A percentile compares a stretch with the other conserved stretches of the same genome.
Evolutionary conservation across 2,888 invertebrate species (phyloP).

Genomic region (Cephus pygmeus): DNA sequence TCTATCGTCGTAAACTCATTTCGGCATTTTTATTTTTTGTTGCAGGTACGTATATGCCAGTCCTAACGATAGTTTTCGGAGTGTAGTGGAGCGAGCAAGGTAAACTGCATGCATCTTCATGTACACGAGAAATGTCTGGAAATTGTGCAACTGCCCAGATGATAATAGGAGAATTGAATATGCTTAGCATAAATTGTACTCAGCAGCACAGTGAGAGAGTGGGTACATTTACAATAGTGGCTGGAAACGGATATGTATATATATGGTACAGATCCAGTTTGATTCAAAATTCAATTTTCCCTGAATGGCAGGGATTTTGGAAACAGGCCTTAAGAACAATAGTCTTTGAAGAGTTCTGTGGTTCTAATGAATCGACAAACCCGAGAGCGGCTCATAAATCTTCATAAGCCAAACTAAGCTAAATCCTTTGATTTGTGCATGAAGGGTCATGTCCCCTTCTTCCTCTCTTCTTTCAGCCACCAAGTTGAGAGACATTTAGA

Average conservation of each 20-base stretch:
- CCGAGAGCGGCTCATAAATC: neutral
- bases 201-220: neutral
- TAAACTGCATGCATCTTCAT: neutral
- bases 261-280: neutral
- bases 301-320: neutral
- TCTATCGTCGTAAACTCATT: neutral
- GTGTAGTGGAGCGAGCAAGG: neutral
- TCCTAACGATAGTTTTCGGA: neutral
- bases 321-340: neutral
- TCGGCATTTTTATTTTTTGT: conserved; percentile 30
- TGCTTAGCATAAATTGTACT: neutral
- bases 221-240: neutral
- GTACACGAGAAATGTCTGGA: neutral
- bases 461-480: neutral
- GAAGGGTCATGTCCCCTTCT: neutral
- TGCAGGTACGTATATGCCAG: conserved; percentile 49
- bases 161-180: neutral
- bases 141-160: neutral
- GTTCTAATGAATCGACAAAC: neutral
- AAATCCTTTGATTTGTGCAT: neutral
- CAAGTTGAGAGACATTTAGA: neutral
- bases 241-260: neutral
- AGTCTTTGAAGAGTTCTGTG: neutral
- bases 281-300: neutral
- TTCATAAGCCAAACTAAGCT: neutral